A percentile compares a stretch with the other conserved stretches of the same genome.
Conservation (phyloP, 2,797 vertebrate species). For the Borostomias antarcticus region DNA sequence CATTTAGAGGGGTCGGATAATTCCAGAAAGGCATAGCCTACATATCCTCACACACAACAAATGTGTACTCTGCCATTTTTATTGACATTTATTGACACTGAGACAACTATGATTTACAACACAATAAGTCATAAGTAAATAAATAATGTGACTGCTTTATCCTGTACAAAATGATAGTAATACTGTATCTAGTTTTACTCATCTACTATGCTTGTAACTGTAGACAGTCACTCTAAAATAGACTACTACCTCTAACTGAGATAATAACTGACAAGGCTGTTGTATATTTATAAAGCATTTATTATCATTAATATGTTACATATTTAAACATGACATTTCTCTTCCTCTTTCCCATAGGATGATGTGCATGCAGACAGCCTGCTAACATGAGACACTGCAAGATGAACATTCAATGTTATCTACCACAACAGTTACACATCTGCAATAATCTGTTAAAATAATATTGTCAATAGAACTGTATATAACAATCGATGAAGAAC, state of each 20-base stretch:
- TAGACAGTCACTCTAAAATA: too few relatives aligned
- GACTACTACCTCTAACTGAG: too few relatives aligned
- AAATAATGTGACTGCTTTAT: background rate
- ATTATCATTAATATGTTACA: constrained; percentile 68
- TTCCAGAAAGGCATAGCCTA: too few relatives aligned
- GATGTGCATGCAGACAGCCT: constrained; percentile 69
- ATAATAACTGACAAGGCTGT: too few relatives aligned
- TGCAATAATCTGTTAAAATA: constrained; percentile 63
- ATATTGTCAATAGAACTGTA: constrained; percentile 24
- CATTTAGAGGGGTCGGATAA: too few relatives aligned
- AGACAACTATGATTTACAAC: background rate
- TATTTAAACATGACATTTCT: constrained; percentile 61
- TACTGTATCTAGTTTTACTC: background rate
- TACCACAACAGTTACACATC: constrained; percentile 58
- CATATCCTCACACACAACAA: too few relatives aligned
- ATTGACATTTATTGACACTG: background rate
- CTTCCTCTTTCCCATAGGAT: constrained; percentile 42
- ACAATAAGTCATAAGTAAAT: background rate
- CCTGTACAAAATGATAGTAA: background rate
- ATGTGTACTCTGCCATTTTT: too few relatives aligned
- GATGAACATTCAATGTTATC: constrained; percentile 71
- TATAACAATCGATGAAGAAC: constrained; percentile 66
- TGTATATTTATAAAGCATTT: constrained; percentile 67
- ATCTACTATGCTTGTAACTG: background rate
- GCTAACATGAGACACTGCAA: constrained; percentile 54